Base-by-base conservation (phyloP, 2,888 invertebrate genomes). In the Noctua fimbriata region DNA sequence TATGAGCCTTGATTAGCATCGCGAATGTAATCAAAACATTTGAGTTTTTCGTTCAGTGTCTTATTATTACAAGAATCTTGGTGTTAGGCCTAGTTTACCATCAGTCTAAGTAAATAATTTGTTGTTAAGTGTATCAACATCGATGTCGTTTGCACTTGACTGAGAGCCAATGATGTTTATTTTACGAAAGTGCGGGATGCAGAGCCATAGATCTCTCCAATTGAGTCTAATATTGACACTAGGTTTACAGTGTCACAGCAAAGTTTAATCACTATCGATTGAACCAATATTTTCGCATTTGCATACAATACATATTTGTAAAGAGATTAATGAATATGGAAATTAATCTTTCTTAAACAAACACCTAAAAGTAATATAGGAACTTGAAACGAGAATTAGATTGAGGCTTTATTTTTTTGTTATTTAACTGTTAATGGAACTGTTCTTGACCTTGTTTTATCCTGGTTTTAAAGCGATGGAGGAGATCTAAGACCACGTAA, bases 1-100 rank as follows among this genome's bases (percentile, higher is more conserved):
- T 73, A 76, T 73, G 77, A 79, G 76, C 36, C 79, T 87, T 86
- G 78, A 89, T 88, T 88, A 83, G 60, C 72, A 85, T 89, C 69
- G 69, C 44, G 73, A 75, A 84, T 85, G 52, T 83, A 65, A 82
- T 79, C 60, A 81, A 76, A 81, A 70, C 58, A 69, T 80, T 73
- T 32, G n/a, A 66, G 63, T 69, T 71, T 67, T 79, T 81, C 76
- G 67, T 78, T 77, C 21, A 21, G 28, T 65, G 63, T 49, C 41
- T 60, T 66, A 21, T 32, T 49, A 49, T 12, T 47, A 41, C 9
- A 49, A 52, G 14, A 65, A 65, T 65, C 28, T 28, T 14, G 36
- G 36, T 36, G 36, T 14, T 0, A 78, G 12, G 47, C 3, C 21
- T 49, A 74, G 12, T 55, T 49, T 24, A 81, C 32, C 24, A 21